Evolutionary conservation across 2,797 vertebrate genomes (phyloP).

Genomic region (Iguana delicatissima): DNA sequence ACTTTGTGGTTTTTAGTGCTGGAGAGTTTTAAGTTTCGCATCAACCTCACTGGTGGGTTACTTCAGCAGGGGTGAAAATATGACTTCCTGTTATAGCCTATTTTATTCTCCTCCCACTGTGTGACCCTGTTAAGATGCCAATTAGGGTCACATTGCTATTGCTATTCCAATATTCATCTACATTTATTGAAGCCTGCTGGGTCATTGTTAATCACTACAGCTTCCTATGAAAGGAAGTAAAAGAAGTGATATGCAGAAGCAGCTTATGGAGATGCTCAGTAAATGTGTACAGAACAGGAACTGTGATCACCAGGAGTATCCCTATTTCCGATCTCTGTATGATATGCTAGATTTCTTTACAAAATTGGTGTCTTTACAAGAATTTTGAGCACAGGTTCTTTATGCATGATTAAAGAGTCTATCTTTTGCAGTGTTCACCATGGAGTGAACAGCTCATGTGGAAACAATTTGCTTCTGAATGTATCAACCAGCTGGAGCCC

Average conservation of each 20-base stretch:
- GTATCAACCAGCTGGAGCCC: too few relatives aligned
- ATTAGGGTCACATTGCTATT: slow-evolving; percentile 39
- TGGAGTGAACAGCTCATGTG: not conserved
- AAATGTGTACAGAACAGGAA: not conserved
- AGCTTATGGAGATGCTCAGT: not conserved
- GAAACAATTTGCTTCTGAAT: not conserved
- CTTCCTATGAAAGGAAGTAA: not conserved
- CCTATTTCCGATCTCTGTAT: not conserved
- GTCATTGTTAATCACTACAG: slow-evolving; percentile 33
- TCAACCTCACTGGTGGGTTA: slow-evolving; percentile 57
- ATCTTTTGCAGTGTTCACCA: not conserved
- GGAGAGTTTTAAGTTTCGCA: slow-evolving; percentile 51
- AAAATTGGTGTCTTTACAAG: not conserved
- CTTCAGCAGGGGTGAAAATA: slow-evolving; percentile 53
- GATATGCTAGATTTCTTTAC: not conserved
- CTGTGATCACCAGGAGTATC: not conserved
- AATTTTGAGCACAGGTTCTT: not conserved
- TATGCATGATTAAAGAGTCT: too few relatives aligned
- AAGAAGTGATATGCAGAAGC: not conserved
- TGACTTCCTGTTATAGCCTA: slow-evolving; percentile 66
- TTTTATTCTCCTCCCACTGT: slow-evolving; percentile 53
- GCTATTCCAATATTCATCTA: slow-evolving; percentile 8
- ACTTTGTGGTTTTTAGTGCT: slow-evolving; percentile 47
- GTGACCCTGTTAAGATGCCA: slow-evolving; percentile 64
- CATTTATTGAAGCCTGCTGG: slow-evolving; percentile 71